A percentile compares a stretch with the other conserved stretches of the same genome.
These are phyloP conservation scores for Aphelenchoides bicaudatus DNA, from an alignment of 2,888 invertebrate species.

Conservation along the genomic window DNA sequence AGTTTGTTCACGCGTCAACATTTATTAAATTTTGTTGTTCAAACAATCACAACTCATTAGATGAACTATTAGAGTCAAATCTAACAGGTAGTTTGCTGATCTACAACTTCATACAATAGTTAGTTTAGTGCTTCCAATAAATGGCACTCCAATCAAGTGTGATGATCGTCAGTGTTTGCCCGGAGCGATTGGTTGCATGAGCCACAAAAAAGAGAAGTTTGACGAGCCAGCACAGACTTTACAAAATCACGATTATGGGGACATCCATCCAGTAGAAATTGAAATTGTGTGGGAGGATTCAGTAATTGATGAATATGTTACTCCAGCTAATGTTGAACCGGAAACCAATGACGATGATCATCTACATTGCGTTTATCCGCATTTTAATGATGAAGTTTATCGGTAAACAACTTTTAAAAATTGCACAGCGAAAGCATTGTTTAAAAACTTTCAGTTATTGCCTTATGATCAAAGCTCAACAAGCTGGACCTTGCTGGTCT, in stretches of 20 bases:
- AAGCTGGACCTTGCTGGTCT: constrained; percentile 19
- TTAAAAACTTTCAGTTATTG: constrained; percentile 28
- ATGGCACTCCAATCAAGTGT: constrained; percentile 20
- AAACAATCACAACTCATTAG: neutral
- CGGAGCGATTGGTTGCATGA: constrained; percentile 25
- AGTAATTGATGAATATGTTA: constrained; percentile 5
- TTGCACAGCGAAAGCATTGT: too few relatives aligned
- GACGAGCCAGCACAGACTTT: neutral
- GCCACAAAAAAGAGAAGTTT: constrained; percentile 13
- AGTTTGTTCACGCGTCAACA: constrained; percentile 3
- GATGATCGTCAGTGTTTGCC: constrained; percentile 8
- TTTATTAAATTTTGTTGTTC: constrained; percentile 22
- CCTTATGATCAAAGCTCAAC: constrained; percentile 29
- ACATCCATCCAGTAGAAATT: constrained; percentile 28
- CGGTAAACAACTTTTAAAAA: constrained; percentile 15
- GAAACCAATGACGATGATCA: constrained; percentile 2
- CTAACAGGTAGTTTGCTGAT: neutral
- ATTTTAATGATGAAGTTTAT: constrained; percentile 28
- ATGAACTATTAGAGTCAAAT: constrained; percentile 6
- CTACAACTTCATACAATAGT: neutral
- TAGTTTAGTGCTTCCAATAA: constrained; percentile 1
- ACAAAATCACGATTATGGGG: constrained; percentile 25
- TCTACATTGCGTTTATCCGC: constrained; percentile 23
- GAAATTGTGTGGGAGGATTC: constrained; percentile 27
- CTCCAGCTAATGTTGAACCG: too few relatives aligned